A percentile compares a stretch with the other conserved stretches of the same genome.
These are phyloP conservation scores for Thymelicus sylvestris DNA, from an alignment of 2,888 invertebrate genomes.

Conservation along the genomic window DNA sequence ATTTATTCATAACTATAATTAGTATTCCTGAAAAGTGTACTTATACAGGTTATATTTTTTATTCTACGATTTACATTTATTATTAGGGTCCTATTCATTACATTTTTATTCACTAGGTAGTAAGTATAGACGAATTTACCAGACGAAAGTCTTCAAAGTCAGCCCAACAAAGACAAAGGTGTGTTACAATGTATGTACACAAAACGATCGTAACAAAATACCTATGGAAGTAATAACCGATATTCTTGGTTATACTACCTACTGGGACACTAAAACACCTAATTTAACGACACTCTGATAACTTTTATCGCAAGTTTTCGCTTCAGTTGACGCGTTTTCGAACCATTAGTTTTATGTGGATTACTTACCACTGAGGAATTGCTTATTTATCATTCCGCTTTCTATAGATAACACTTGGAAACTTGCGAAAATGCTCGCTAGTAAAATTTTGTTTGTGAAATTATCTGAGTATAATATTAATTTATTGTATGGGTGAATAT, in stretches of 20 bases:
- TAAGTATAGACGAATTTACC: no score
- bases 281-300: conserved; percentile 83
- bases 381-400: conserved; percentile 71
- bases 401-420: conserved; percentile 28
- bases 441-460: not conserved
- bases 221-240: not conserved
- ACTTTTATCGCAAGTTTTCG: conserved; percentile 82
- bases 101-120: no score
- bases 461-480: not conserved
- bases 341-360: conserved; percentile 83
- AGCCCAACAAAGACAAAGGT: not conserved
- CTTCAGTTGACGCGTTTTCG: conserved; percentile 79
- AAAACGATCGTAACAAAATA: not conserved
- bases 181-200: conserved; percentile 3
- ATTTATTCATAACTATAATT: no score
- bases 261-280: conserved; percentile 65
- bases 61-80: no score
- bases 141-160: not conserved
- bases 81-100: no score
- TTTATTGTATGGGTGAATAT: no score
- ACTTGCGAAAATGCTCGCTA: not conserved
- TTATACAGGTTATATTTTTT: no score
- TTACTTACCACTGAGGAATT: conserved; percentile 71
- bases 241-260: conserved; percentile 7
- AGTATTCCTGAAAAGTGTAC: no score